These are phyloP conservation scores for Trichogramma dendrolimi DNA, from an alignment of 2,888 invertebrate genomes.

Conservation along the genomic window DNA sequence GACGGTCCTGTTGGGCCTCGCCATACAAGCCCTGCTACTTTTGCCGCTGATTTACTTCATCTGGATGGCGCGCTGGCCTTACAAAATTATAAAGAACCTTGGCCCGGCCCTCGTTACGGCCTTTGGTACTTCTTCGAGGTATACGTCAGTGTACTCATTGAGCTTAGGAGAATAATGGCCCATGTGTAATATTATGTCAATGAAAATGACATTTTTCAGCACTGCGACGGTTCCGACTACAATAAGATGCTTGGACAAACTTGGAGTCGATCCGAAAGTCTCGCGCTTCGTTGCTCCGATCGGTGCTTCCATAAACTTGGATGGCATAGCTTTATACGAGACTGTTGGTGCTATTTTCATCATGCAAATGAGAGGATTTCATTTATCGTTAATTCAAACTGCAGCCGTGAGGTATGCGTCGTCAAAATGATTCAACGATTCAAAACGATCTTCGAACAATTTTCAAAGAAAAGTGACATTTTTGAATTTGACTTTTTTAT, in stretches of 20 bases:
- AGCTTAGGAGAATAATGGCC: background rate
- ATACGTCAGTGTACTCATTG: background rate
- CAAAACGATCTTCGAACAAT: too few relatives aligned
- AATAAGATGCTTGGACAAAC: slow-evolving; percentile 85
- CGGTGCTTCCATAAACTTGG: slow-evolving; percentile 98
- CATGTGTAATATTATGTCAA: too few relatives aligned
- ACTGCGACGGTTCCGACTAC: slow-evolving; percentile 95
- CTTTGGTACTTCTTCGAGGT: slow-evolving; percentile 85
- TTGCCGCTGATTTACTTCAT: slow-evolving; percentile 82
- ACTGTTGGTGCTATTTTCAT: slow-evolving; percentile 97
- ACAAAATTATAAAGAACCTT: slow-evolving; percentile 72
- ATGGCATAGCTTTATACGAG: slow-evolving; percentile 94
- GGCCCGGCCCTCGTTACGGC: slow-evolving; percentile 92
- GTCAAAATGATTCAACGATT: background rate
- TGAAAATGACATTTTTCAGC: slow-evolving; percentile 50
- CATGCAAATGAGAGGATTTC: slow-evolving; percentile 81
- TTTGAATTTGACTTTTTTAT: too few relatives aligned
- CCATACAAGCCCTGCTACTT: slow-evolving; percentile 86
- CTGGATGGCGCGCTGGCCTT: slow-evolving; percentile 76
- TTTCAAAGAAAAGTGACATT: too few relatives aligned
- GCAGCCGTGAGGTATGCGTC: slow-evolving; percentile 78
- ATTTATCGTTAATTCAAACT: slow-evolving; percentile 81
- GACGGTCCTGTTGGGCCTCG: slow-evolving; percentile 84
- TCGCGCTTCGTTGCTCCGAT: slow-evolving; percentile 94
- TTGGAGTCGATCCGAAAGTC: slow-evolving; percentile 85